These are phyloP conservation scores for Laothoe populi DNA, from an alignment of 2,888 invertebrate genomes.

Conservation along the genomic window DNA sequence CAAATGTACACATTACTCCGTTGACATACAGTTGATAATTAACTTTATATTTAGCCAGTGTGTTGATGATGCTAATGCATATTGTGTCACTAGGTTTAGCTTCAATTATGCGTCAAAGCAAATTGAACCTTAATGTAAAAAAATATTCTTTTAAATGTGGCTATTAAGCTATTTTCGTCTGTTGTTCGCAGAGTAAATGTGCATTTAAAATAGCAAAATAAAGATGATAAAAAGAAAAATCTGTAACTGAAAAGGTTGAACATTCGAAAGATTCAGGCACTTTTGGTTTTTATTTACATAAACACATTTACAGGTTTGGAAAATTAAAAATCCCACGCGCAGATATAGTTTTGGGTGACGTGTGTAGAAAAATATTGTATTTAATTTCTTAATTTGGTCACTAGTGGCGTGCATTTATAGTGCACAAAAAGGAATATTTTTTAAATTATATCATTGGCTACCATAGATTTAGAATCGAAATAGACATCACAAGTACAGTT, in stretches of 20 bases:
- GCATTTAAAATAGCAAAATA: neutral
- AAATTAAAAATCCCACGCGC: slow-evolving; percentile 14
- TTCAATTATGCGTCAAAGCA: neutral
- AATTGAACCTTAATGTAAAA: neutral
- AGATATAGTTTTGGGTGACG: neutral
- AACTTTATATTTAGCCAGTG: too few relatives aligned
- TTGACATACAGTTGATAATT: too few relatives aligned
- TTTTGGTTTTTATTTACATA: slow-evolving; percentile 52
- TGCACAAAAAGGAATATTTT: too few relatives aligned
- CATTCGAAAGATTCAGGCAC: slow-evolving; percentile 41
- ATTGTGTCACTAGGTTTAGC: neutral
- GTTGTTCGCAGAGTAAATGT: neutral
- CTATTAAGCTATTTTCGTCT: neutral
- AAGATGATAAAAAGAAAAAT: neutral
- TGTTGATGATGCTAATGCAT: too few relatives aligned
- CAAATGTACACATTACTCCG: too few relatives aligned
- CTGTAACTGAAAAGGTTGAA: neutral
- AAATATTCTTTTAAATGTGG: neutral
- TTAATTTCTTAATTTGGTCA: too few relatives aligned
- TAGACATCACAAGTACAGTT: too few relatives aligned
- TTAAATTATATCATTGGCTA: too few relatives aligned
- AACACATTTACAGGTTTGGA: slow-evolving; percentile 36
- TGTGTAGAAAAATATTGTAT: neutral
- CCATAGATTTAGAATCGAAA: too few relatives aligned
- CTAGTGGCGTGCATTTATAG: too few relatives aligned